Evolutionary conservation across 2,113 vertebrate species (phyloP).

Genomic region (Elephantulus edwardii): DNA sequence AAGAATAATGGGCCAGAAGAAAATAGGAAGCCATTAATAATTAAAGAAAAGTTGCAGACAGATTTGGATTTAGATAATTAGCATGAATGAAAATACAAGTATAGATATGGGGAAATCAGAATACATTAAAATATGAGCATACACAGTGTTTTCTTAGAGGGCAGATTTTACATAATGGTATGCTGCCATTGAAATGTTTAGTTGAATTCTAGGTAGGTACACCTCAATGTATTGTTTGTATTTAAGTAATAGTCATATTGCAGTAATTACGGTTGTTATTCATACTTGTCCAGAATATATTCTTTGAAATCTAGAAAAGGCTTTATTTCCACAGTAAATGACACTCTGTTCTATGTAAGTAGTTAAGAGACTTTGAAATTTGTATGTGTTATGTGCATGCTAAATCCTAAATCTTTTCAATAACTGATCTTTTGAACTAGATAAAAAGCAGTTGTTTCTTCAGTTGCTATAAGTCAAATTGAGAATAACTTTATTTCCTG

Average conservation of each 20-base stretch:
- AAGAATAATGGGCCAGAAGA: constrained; percentile 32
- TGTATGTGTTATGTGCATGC: background rate
- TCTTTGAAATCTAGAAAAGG: constrained; percentile 48
- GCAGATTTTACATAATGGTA: background rate
- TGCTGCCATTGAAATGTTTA: constrained; percentile 21
- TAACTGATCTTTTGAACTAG: constrained; percentile 25
- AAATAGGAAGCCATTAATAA: constrained; percentile 17
- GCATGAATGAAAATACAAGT: constrained; percentile 21
- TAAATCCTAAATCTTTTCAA: constrained; percentile 29
- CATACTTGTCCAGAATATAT: constrained; percentile 16
- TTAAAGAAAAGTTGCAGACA: constrained; percentile 17
- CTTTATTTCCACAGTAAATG: constrained; percentile 33
- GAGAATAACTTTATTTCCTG: constrained; percentile 44
- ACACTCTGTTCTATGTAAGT: constrained; percentile 7
- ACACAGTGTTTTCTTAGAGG: background rate
- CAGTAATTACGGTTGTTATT: background rate
- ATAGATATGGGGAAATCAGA: constrained; percentile 34
- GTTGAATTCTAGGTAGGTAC: constrained; percentile 39
- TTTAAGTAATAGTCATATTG: constrained; percentile 44
- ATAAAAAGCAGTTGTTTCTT: constrained; percentile 15
- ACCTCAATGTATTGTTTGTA: background rate
- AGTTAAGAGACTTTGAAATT: constrained; percentile 44
- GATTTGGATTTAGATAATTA: constrained; percentile 35
- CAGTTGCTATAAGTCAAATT: constrained; percentile 35
- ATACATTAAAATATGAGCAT: background rate